Evolutionary conservation across 2,113 vertebrate genomes (phyloP).

Genomic region (Ictalurus punctatus): DNA sequence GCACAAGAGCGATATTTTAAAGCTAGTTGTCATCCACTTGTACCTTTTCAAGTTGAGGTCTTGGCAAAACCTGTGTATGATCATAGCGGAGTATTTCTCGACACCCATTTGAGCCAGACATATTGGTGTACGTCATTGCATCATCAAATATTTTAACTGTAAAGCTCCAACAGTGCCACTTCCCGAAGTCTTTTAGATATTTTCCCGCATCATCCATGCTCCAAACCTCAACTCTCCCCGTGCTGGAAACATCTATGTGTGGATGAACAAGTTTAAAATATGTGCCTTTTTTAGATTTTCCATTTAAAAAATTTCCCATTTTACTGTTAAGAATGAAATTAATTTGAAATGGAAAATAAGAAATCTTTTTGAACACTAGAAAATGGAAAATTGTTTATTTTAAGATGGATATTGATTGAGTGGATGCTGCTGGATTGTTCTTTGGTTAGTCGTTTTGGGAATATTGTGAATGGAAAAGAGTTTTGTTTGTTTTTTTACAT

Average conservation of each 20-base stretch:
- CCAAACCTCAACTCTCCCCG: not conserved
- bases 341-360: not conserved
- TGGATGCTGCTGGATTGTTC: not conserved
- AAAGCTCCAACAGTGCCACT: not conserved
- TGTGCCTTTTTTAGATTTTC: not conserved
- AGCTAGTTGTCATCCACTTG: not conserved
- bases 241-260: not conserved
- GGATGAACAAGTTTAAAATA: not conserved
- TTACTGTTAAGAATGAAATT: not conserved
- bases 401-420: not conserved
- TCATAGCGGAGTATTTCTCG: not conserved
- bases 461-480: too few species aligned
- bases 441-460: too few species aligned
- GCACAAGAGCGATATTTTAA: too few species aligned
- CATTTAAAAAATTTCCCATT: not conserved
- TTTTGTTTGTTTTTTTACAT: too few species aligned
- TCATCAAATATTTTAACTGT: not conserved
- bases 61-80: too few species aligned
- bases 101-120: not conserved
- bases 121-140: not conserved
- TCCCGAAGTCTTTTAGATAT: not conserved
- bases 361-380: not conserved
- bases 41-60: not conserved
- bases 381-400: not conserved
- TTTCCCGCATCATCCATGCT: not conserved